Evolutionary conservation across 2,888 invertebrate species (phyloP).

Genomic region (Drosophila aldrichi): DNA sequence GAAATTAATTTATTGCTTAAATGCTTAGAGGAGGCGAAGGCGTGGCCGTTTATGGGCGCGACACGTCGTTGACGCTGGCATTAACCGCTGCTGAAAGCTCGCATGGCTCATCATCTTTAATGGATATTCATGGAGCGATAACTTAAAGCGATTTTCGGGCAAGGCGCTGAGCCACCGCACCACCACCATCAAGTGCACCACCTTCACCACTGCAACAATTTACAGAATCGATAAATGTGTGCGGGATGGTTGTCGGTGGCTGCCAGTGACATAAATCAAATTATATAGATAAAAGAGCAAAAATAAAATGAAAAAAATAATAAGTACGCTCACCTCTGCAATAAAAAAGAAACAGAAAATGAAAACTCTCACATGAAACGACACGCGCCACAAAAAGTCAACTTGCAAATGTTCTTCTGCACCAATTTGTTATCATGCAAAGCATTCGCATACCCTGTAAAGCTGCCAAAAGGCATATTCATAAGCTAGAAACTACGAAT

Average conservation of each 20-base stretch:
- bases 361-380: conserved; percentile 7
- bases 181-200: too few relatives aligned
- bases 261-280: conserved; percentile 65
- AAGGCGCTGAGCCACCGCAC: neutral
- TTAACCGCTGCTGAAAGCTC: conserved; percentile 71
- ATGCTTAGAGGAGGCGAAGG: conserved; percentile 24
- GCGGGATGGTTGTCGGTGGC: conserved; percentile 29
- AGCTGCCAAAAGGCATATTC: neutral
- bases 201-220: neutral
- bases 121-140: conserved; percentile 63
- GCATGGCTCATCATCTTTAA: conserved; percentile 58
- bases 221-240: conserved; percentile 45
- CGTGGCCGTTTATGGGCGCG: conserved; percentile 40
- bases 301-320: neutral
- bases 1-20: conserved; percentile 75
- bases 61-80: conserved; percentile 61
- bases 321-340: conserved; percentile 49
- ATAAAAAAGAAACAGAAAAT: neutral
- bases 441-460: conserved; percentile 17
- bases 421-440: conserved; percentile 33
- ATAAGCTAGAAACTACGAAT: neutral
- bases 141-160: conserved; percentile 41
- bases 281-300: conserved; percentile 51
- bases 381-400: conserved; percentile 24
- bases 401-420: conserved; percentile 38